Evolutionary conservation across 2,797 vertebrate species (phyloP).

Genomic region (Aulostomus chinensis): DNA sequence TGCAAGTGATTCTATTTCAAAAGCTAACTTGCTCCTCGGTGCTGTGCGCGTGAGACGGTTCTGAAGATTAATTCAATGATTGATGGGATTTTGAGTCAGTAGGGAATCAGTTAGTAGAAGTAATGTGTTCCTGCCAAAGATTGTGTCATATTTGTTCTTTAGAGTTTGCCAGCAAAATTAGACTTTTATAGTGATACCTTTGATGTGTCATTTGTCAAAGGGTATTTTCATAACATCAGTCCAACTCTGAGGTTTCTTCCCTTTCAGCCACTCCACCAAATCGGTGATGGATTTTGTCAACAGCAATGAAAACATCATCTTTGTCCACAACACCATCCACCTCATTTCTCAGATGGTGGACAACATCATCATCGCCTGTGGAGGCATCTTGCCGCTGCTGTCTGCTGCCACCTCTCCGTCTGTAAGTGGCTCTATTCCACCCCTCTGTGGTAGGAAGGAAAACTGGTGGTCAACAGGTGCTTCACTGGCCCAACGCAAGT

Average conservation of each 20-base stretch:
- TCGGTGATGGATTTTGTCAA: conserved; percentile 99
- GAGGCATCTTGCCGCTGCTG: conserved; percentile 96
- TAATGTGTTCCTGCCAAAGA: too few relatives aligned
- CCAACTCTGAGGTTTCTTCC: neutral
- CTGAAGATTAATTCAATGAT: too few relatives aligned
- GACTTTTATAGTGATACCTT: too few relatives aligned
- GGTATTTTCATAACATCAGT: neutral
- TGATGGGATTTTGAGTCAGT: too few relatives aligned
- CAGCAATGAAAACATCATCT: conserved; percentile 99
- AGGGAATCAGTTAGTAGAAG: too few relatives aligned
- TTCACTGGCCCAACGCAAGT: conserved; percentile 1
- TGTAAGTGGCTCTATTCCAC: conserved; percentile 86
- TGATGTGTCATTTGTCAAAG: too few relatives aligned
- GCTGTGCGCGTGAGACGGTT: too few relatives aligned
- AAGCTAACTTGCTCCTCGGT: too few relatives aligned
- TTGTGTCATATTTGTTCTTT: too few relatives aligned
- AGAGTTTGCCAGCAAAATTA: too few relatives aligned
- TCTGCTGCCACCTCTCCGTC: conserved; percentile 98
- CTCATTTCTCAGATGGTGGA: conserved; percentile 99
- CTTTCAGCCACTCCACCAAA: conserved; percentile 95
- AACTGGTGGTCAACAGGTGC: conserved; percentile 41
- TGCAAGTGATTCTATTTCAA: too few relatives aligned
- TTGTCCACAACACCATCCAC: conserved; percentile 99
- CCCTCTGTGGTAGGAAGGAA: conserved; percentile 63
- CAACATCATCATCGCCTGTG: conserved; percentile 99